Base-by-base conservation (phyloP, 2,888 invertebrate species). In the Chromoteleia sp. region DNA sequence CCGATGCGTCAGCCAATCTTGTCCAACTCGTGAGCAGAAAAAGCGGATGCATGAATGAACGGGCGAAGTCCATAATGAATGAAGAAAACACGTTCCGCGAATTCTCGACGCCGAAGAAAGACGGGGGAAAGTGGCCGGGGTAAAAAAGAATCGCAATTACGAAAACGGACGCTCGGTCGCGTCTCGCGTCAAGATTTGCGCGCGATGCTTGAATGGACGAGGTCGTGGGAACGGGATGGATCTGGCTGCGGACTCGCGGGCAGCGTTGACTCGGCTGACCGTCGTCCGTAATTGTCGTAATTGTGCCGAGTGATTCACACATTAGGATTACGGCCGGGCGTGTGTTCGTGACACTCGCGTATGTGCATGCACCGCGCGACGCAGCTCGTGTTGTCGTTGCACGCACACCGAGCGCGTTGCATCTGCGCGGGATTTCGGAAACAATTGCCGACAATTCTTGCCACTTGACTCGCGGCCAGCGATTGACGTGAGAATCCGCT, bases 251-350 rank as follows among this genome's bases (percentile, higher is more conserved):
- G 84, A 86, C 86, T 79, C 82, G 87, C 85, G 87, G 87, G 33
- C 88, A 88, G 87, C 85, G 87, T 84, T 86, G 87, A 87, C 87
- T 88, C 85, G 88, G 58, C 74, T 86, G 86, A 87, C 86, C 87
- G 86, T 85, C 86, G 65, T 75, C 83, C 86, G 88, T 90, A 92
- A 91, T 92, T 92, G 91, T 86, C 86, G 89, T 90, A 91, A 91
- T 92, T 91, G 91, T 91, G 90, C 88, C 91, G 91, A 92, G 91
- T 92, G 91, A 91, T 91, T 92, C 91, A 91, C 91, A 91, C 91
- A 90, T 91, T 88, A 91, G 88, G 86, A 90, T 89, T 87, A 84
- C 65, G 45, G 25, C 7, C 33, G 80, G 58, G 39, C 33, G 39
- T 43, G 58, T 54, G 76, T 74, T 63, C 78, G 81, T 80, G 73